These are phyloP conservation scores for Neogale vison DNA, from an alignment of 2,113 vertebrate species.

Conservation along the genomic window DNA sequence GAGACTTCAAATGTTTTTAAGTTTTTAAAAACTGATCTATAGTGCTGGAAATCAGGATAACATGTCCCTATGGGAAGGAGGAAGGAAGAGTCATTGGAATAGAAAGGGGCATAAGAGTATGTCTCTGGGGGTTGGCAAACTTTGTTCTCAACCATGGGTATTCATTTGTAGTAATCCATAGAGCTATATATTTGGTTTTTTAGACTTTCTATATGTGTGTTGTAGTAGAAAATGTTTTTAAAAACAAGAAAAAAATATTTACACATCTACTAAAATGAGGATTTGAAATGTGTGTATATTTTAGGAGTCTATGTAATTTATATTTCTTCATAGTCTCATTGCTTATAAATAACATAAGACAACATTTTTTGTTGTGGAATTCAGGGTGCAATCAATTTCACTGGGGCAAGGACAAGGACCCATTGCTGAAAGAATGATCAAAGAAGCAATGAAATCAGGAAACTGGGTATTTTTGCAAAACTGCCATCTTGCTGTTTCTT, in stretches of 20 bases:
- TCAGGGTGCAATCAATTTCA: conserved; percentile 90
- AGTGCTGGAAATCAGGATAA: not conserved
- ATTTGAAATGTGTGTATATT: not conserved
- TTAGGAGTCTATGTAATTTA: not conserved
- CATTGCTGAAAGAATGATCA: conserved; percentile 90
- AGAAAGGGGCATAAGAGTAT: not conserved
- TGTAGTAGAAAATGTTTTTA: not conserved
- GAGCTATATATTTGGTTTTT: not conserved
- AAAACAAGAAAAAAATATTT: not conserved
- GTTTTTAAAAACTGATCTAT: not conserved
- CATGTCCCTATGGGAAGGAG: not conserved
- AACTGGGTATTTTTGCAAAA: conserved; percentile 92
- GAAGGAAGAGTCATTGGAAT: not conserved
- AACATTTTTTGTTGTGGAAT: not conserved
- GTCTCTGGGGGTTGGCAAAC: not conserved
- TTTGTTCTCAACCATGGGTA: not conserved
- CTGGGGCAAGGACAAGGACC: conserved; percentile 92
- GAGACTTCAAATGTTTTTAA: not conserved
- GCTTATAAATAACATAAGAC: not conserved
- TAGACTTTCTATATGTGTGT: not conserved
- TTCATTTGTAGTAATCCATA: not conserved
- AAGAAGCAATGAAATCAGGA: conserved; percentile 84
- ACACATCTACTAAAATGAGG: not conserved
- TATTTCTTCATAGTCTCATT: not conserved
- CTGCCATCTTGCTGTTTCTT: conserved; percentile 90